phyloP scores from a whole-genome alignment of 2,797 vertebrate genomes.

The Dipus sagitta region DNA sequence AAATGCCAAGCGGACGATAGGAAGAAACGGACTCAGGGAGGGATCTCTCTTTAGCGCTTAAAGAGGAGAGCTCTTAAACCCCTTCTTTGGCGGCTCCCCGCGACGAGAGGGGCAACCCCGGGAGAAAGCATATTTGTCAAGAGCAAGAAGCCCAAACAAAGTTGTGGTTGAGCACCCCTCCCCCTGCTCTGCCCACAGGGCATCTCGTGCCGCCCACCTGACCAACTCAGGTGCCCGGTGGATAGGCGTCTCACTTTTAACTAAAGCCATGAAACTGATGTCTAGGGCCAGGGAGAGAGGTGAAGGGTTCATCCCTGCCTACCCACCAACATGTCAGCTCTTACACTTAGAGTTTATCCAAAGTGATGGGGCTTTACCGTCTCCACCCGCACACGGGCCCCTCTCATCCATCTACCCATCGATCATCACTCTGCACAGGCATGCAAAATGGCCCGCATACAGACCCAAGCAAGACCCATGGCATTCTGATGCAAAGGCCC shows the following conservation, averaged over 20 bases:
- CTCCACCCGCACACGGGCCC: accelerated
- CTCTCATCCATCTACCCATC: accelerated
- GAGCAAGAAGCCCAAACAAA: constrained; percentile 78
- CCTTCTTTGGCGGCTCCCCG: constrained; percentile 89
- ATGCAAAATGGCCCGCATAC: background rate
- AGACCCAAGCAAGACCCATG: background rate
- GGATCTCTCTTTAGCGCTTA: constrained; percentile 92
- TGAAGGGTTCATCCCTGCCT: background rate
- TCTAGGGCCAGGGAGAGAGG: background rate
- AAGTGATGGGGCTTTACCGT: background rate
- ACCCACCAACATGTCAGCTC: background rate
- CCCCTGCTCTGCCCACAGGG: background rate
- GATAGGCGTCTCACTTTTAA: constrained; percentile 28
- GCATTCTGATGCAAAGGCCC: background rate
- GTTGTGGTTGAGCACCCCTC: constrained; percentile 41
- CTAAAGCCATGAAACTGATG: background rate
- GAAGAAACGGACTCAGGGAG: constrained; percentile 91
- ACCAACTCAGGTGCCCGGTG: accelerated
- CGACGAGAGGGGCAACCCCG: constrained; percentile 85
- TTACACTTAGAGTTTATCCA: background rate
- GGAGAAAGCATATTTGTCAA: constrained; percentile 85
- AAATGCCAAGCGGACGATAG: constrained; percentile 95
- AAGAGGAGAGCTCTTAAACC: constrained; percentile 90
- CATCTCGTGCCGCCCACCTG: background rate
- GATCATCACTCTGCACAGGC: accelerated